Base-by-base conservation (phyloP, 2,797 vertebrate species). In the Coregonus sp. region DNA sequence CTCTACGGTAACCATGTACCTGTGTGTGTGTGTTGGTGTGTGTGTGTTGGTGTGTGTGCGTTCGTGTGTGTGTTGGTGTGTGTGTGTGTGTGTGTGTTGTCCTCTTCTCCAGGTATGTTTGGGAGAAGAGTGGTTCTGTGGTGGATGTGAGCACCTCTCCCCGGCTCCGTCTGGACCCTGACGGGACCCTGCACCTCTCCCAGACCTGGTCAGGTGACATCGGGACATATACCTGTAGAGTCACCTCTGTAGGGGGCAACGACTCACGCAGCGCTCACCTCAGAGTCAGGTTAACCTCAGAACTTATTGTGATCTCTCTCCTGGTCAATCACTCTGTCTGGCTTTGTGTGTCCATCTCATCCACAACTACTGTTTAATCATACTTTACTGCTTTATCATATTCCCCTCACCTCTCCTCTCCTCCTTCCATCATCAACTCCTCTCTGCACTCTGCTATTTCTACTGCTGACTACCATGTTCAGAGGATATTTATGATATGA, bases 131-230 rank as follows among this genome's bases (percentile, higher is more conserved):
- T 0, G 96, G 97, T 63, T 80, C 82, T 0, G 40, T 84, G 0
- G 88, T 99, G 81, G 93, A 94, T 5, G 71, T 91, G 0, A 96
- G 95, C 75, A 93, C 90, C 1, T 83, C 92, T 40, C 95, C 96
- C 0, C 94, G 98, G 68, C 86, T 98, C 87, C 95, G 92, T 0
- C 87, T 97, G 87, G 97, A 98, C 0, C 82, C 86, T 0, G 91
- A 88, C 0, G 97, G 97, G 74, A 95, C 97, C 6, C 93, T 99
- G 77, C 96, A 98, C 90, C 97, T 99, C 91, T 96, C 97, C 18
- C 98, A 99, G 83, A 99, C 98, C 0, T 99, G 97, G 98, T 99
- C 98, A 0, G 98, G 98, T 0, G 98, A 99, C 92, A 98, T 98
- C 0, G 97, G 97, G 84, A 98, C 95, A 0, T 99, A 99, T 92